Conservation (phyloP, 2,113 vertebrate species). For the Petrocephalus microphthalmus region DNA sequence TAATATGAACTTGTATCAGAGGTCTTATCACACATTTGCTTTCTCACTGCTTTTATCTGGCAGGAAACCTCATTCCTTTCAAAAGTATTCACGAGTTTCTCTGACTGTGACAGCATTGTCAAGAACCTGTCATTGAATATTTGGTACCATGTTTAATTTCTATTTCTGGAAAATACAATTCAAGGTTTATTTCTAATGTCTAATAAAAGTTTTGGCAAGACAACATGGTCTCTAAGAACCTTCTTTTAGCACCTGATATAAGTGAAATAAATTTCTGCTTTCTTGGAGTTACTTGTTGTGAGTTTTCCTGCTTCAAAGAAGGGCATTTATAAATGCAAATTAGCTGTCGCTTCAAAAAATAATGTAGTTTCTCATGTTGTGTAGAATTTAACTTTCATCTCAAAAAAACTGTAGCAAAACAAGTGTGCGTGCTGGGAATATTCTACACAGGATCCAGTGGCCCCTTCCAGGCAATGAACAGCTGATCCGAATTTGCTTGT, state of each 20-base stretch:
- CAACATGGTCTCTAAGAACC: background rate
- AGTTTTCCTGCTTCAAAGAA: background rate
- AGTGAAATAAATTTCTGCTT: background rate
- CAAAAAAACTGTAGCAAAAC: background rate
- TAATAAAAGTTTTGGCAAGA: background rate
- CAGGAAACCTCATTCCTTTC: conserved; percentile 6
- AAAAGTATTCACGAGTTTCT: conserved; percentile 33
- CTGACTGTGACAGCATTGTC: conserved; percentile 32
- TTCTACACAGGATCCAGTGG: background rate
- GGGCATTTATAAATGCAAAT: background rate
- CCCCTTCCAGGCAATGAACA: background rate
- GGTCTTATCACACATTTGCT: background rate
- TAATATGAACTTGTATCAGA: background rate
- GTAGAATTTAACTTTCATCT: background rate
- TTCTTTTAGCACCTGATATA: background rate
- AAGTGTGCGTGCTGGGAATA: background rate
- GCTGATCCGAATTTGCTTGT: background rate
- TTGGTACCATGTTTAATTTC: conserved; percentile 10
- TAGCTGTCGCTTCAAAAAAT: background rate
- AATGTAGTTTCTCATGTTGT: background rate
- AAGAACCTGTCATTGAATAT: conserved; percentile 22
- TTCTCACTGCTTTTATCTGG: conserved; percentile 19
- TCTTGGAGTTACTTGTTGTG: background rate
- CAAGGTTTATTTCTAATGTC: background rate
- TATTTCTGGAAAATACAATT: conserved; percentile 3